Percentiles rank a stretch among this genome's conserved stretches.
phyloP scores from a whole-genome alignment of 2,113 vertebrate species.

The Brachypodius melanocephalos region DNA sequence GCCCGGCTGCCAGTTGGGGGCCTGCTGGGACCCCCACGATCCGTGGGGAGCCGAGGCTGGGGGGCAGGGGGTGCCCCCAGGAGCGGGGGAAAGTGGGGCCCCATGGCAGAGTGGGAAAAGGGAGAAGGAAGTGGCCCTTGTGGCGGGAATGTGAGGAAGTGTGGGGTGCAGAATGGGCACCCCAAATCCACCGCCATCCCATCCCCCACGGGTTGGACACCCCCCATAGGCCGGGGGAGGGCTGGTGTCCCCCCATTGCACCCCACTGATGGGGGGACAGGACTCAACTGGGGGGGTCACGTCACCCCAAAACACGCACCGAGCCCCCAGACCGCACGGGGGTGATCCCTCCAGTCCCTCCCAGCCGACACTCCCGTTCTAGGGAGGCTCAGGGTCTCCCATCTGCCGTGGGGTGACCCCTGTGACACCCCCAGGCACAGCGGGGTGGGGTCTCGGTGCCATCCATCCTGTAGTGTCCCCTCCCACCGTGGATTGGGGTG shows the following conservation, averaged over 20 bases:
- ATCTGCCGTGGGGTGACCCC: neutral
- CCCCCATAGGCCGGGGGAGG: fast-evolving
- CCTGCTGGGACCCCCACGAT: neutral
- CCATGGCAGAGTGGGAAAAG: fast-evolving
- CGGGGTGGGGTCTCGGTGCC: neutral
- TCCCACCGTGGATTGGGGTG: fast-evolving
- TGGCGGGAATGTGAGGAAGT: neutral
- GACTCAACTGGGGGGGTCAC: fast-evolving
- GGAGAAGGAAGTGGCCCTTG: neutral
- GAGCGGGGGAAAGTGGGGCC: neutral
- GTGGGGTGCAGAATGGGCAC: neutral
- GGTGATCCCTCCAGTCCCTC: neutral
- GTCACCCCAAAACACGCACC: neutral
- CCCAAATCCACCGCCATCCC: neutral
- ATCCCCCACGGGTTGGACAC: fast-evolving
- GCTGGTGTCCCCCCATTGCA: neutral
- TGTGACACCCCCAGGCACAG: fast-evolving
- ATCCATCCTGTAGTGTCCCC: fast-evolving
- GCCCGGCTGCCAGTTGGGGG: fast-evolving
- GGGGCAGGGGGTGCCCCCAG: neutral
- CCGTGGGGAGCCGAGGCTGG: fast-evolving
- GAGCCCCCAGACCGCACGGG: fast-evolving
- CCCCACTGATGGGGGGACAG: neutral
- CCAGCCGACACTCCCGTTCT: fast-evolving
- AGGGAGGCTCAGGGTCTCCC: neutral